phyloP scores from a whole-genome alignment of 2,113 vertebrate species.

The Callocephalon fimbriatum region DNA sequence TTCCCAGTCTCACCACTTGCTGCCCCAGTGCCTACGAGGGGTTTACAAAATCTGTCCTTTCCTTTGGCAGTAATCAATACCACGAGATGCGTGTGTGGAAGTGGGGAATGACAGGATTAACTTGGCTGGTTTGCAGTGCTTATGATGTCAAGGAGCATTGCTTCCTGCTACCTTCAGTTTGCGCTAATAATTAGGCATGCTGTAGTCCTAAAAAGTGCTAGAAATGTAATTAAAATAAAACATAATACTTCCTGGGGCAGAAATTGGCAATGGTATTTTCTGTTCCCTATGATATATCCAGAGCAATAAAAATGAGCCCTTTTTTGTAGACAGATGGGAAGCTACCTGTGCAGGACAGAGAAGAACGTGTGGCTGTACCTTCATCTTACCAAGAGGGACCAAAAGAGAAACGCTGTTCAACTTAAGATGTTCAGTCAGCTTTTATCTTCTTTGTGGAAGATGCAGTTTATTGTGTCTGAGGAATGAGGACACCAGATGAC shows the following conservation, averaged over 20 bases:
- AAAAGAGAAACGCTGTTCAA: neutral
- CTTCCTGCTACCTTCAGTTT: neutral
- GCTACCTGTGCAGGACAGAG: neutral
- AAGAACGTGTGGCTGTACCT: neutral
- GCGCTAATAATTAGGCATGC: slow-evolving; percentile 7
- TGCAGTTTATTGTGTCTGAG: slow-evolving; percentile 12
- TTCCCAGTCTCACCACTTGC: neutral
- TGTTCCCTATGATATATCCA: slow-evolving; percentile 1
- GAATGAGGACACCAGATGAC: neutral
- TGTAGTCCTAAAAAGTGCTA: neutral
- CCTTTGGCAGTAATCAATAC: neutral
- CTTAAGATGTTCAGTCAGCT: neutral
- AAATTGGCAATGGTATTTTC: neutral
- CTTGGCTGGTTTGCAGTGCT: neutral
- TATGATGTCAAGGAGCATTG: neutral
- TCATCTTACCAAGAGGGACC: neutral
- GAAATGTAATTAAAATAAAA: slow-evolving; percentile 47
- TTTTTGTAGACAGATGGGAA: slow-evolving; percentile 16
- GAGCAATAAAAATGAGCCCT: neutral
- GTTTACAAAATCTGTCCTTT: neutral
- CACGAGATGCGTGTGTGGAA: neutral
- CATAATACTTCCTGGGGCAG: neutral
- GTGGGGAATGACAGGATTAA: neutral
- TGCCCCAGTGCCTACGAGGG: rapidly evolving
- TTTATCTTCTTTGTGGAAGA: neutral